These are phyloP conservation scores for Trigoniulus corallinus DNA, from an alignment of 1,140 invertebrate genomes.

Conservation along the genomic window DNA sequence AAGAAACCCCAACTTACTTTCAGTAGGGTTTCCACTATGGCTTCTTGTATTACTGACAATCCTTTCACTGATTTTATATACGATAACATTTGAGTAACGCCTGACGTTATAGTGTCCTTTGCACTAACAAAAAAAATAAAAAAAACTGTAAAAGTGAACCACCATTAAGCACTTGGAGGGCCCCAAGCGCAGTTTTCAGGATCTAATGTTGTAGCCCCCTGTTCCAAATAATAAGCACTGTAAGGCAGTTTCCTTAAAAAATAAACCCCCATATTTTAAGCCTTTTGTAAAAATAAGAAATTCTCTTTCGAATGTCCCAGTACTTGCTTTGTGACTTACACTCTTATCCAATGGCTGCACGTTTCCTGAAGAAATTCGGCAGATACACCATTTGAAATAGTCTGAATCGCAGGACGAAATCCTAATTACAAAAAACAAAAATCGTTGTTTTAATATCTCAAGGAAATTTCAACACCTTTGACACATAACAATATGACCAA, in stretches of 20 bases:
- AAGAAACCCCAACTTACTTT: constrained; percentile 15
- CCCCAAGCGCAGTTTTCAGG: too few species aligned
- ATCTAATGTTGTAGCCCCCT: too few species aligned
- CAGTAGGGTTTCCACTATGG: constrained; percentile 19
- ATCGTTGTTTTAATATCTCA: too few species aligned
- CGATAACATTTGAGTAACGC: constrained; percentile 19
- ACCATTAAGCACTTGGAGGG: not conserved
- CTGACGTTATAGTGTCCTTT: constrained; percentile 18
- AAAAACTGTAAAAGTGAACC: not conserved
- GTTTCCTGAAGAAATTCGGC: not conserved
- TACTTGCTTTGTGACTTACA: too few species aligned
- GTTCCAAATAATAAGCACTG: too few species aligned
- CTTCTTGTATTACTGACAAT: constrained; percentile 22
- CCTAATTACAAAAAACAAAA: not conserved
- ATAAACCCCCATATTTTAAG: too few species aligned
- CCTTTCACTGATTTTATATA: constrained; percentile 24
- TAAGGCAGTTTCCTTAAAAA: too few species aligned
- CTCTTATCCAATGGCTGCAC: not conserved
- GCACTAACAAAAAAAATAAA: constrained; percentile 15
- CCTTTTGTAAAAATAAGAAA: too few species aligned
- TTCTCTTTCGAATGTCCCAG: too few species aligned
- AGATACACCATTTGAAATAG: not conserved
- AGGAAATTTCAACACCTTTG: too few species aligned
- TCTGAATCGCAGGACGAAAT: not conserved
- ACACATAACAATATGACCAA: not conserved